A percentile compares a stretch with the other conserved stretches of the same genome.
phyloP scores from a whole-genome alignment of 2,888 invertebrate species.

The Cheilosia vulpina region DNA sequence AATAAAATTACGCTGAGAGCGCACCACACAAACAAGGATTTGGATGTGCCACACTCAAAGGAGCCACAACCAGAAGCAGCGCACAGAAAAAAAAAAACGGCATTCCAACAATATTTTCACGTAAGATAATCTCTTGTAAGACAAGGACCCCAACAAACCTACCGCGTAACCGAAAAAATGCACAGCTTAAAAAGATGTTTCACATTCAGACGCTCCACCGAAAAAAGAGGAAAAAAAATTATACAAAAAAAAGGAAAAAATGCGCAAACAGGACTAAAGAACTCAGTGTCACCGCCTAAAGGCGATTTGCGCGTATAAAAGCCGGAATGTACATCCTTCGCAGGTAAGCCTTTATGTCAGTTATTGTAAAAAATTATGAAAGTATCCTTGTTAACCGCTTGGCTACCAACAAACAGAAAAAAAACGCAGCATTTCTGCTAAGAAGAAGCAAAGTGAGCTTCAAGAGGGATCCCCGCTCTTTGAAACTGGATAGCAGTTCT shows the following conservation, averaged over 20 bases:
- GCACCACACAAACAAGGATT: conserved; percentile 68
- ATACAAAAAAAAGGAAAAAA: conserved; percentile 17
- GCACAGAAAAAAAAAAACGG: conserved; percentile 23
- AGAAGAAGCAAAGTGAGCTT: conserved; percentile 56
- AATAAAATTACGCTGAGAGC: conserved; percentile 72
- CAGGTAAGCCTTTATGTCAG: conserved; percentile 75
- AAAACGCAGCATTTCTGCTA: conserved; percentile 68
- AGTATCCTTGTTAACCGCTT: conserved; percentile 75
- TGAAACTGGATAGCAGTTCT: conserved; percentile 60
- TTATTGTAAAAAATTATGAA: conserved; percentile 74
- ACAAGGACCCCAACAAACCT: conserved; percentile 66
- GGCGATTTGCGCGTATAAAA: conserved; percentile 74
- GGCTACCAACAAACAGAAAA: conserved; percentile 65
- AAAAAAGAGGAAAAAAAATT: conserved; percentile 38
- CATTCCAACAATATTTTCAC: conserved; percentile 75
- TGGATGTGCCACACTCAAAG: conserved; percentile 59
- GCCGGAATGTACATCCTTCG: conserved; percentile 70
- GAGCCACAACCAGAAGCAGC: conserved; percentile 30
- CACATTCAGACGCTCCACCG: conserved; percentile 67
- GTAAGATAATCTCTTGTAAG: conserved; percentile 74
- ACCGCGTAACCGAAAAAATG: conserved; percentile 71
- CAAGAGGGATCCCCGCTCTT: conserved; percentile 60
- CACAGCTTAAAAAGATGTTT: conserved; percentile 73
- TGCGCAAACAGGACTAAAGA: conserved; percentile 69
- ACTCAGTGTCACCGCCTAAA: conserved; percentile 73